Evolutionary conservation across 2,113 vertebrate species (phyloP), one percentile per base, ranked within the genome.

Genomic region (Rhynchopsitta pachyrhyncha): DNA sequence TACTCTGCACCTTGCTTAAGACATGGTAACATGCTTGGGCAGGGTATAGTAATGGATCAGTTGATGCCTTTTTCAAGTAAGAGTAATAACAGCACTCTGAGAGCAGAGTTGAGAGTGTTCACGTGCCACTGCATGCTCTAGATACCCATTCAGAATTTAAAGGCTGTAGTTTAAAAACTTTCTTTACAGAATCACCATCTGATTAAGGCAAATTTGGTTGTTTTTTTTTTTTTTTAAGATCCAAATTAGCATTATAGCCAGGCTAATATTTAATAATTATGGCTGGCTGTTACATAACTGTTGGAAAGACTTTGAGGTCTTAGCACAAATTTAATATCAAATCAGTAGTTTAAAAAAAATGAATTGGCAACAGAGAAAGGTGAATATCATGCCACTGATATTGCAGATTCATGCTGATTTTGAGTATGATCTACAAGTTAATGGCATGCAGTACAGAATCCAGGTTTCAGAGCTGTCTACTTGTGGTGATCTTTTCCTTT

Each of bases 11-110:
- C 25, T 75, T 55, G 17, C 9, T 52, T 69, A 25, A 78, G 19
- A 41, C 5, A 20, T 0, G 0, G 9, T n/a, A 68, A 60, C n/a
- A 27, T 0, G 1, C 13, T 59, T 64, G 53, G 41, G 10, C 13
- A 82, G 44, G 9, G 14, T 42, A 52, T 18, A 41, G 25, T 27
- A 86, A 41, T 33, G 11, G 46, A 79, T 63, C 46, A 70, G 1
- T 2, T 29, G 22, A 17, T 35, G 13, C 1, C 5, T 89, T 35
- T 70, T 89, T 78, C 28, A 87, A 91, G 20, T 13, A 82, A 50
- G 19, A 67, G 17, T 24, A 68, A 46, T 46, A 91, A 31, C 9
- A 55, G 7, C 8, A 66, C 50, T 57, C 44, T 57, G 13, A 18
- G 8, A 75, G 29, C 22, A 59, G 41, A 42, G 28, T 75, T 81